Evolutionary conservation across 64 coral and sea anemone genomes (phyloP), one percentile per base, ranked within the genome.

Genomic region (Porites lutea): DNA sequence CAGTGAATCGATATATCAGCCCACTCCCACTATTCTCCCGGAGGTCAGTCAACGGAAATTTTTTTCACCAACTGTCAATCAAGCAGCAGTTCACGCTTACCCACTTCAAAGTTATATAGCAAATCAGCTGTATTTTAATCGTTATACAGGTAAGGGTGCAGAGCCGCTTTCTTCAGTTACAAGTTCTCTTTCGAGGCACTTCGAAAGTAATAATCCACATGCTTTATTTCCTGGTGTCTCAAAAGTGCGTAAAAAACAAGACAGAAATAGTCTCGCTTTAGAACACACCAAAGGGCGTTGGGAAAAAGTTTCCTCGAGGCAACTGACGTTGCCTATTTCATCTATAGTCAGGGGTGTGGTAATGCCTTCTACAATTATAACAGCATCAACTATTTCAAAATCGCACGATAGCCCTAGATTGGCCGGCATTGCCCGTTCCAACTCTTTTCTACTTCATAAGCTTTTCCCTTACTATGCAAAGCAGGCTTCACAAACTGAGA

Each of bases 51-150:
- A 84, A 51, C 23, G 67, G 62, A 68, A 62, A 66, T 16, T 84
- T n/a, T 4, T 63, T 18, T 4, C 43, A 19, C 58, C 43, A 52
- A 19, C 81, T 18, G 44, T 84, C 62, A 84, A 68, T 46, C 81
- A 65, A 84, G 63, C 47, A 3, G 19, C 45, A 13, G n/a, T 68
- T 84, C 62, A 19, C 67, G 81, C 47, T 60, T 52, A 46, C 19
- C 81, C 81, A 84, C 47, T 69, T 15, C 62, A 68, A 69, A 84
- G 62, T 68, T 84, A 52, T 18, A 13, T 47, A 10, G 47, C 81
- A 23, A 84, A 84, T 69, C 62, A 84, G 49, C 81, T 8, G 21
- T 84, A 84, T 47, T 69, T 52, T 63, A 68, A 64, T 69, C 81
- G 18, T 51, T 84, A 51, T 84, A 47, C 81, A 84, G 81, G 81